phyloP scores from a whole-genome alignment of 30 jellyfish, hydroid and myxozoan genomes.

The Haliclystus octoradiatus region DNA sequence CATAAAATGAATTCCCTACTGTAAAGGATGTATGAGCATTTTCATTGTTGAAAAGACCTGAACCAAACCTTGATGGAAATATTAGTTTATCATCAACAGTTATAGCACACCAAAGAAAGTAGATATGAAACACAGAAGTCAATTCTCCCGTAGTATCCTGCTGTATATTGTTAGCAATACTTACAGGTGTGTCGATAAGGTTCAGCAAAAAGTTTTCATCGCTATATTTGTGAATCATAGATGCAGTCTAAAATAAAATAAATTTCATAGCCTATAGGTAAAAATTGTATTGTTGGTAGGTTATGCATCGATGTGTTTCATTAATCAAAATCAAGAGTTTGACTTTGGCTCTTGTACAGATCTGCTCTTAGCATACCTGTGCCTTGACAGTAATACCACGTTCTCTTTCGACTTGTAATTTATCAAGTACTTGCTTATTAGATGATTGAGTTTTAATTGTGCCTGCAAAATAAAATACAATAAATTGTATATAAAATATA shows the following conservation, averaged over 20 bases:
- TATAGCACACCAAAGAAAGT: no score
- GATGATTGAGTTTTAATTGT: constrained; percentile 36
- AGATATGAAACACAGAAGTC: no score
- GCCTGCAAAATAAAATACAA: constrained; percentile 22
- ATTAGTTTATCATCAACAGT: no score
- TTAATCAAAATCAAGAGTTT: no score
- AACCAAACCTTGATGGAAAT: no score
- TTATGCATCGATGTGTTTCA: no score
- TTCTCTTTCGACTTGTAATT: constrained; percentile 86
- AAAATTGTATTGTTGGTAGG: no score
- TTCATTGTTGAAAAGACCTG: no score
- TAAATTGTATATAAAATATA: neutral
- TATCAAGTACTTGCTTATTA: constrained; percentile 92
- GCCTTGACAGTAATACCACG: constrained; percentile 98
- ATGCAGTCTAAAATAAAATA: constrained; percentile 56
- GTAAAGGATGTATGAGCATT: no score
- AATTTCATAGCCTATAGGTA: no score
- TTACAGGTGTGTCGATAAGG: constrained; percentile 93
- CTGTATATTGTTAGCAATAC: constrained; percentile 4
- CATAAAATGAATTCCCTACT: no score
- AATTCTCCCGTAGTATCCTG: no score
- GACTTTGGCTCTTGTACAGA: neutral
- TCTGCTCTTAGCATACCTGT: constrained; percentile 33
- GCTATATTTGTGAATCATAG: constrained; percentile 56
- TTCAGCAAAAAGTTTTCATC: constrained; percentile 35